Conservation (phyloP, 2,113 vertebrate species). For the Tiliqua scincoides region DNA sequence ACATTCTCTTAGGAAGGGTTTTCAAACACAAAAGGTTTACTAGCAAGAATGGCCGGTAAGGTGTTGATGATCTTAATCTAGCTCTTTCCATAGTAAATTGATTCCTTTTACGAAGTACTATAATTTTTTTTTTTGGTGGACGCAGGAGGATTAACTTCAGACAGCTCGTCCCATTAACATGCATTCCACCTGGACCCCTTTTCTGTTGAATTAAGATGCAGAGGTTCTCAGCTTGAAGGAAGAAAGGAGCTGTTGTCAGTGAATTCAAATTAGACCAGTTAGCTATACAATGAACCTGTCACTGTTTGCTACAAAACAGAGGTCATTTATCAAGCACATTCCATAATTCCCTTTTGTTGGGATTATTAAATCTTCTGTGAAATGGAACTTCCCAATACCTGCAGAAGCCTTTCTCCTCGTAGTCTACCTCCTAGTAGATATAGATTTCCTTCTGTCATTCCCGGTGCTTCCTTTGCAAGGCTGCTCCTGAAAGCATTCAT, state of each 20-base stretch:
- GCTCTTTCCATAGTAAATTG: constrained; percentile 37
- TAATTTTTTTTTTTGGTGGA: constrained; percentile 31
- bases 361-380: constrained; percentile 74
- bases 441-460: constrained; percentile 26
- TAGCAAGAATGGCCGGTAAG: not conserved
- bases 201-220: constrained; percentile 74
- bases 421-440: constrained; percentile 56
- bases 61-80: constrained; percentile 2
- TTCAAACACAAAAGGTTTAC: not conserved
- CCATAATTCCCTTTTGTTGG: constrained; percentile 66
- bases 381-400: constrained; percentile 67
- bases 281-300: constrained; percentile 69
- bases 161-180: constrained; percentile 59
- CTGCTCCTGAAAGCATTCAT: constrained; percentile 56
- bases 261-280: constrained; percentile 75
- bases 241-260: constrained; percentile 59
- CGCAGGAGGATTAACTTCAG: constrained; percentile 47
- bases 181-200: constrained; percentile 58
- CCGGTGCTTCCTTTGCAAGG: constrained; percentile 61
- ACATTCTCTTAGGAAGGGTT: not conserved
- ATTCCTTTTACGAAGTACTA: constrained; percentile 34
- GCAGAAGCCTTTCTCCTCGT: constrained; percentile 52
- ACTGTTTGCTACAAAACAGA: constrained; percentile 66
- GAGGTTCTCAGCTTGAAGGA: constrained; percentile 63
- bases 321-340: constrained; percentile 71